phyloP scores from a whole-genome alignment of 2,113 vertebrate species.

The Numida meleagris region DNA sequence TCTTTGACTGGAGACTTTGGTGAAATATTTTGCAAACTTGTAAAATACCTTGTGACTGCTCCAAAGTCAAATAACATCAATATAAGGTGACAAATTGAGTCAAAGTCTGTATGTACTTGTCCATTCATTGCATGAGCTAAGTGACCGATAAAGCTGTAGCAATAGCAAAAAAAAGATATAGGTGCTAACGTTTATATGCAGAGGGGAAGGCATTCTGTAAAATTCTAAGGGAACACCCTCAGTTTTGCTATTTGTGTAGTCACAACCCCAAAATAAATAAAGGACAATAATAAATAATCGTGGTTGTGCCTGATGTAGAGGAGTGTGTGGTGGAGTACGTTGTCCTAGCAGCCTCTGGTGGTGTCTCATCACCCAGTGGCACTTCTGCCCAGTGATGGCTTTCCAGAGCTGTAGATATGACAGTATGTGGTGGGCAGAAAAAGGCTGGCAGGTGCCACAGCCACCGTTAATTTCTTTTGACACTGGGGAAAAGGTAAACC shows the following conservation, averaged over 20 bases:
- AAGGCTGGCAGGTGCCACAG: not conserved
- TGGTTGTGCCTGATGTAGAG: not conserved
- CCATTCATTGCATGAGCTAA: not conserved
- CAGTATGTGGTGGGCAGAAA: not conserved
- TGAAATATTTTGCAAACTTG: not conserved
- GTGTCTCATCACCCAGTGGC: not conserved
- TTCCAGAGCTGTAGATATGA: not conserved
- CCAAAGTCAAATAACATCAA: not conserved
- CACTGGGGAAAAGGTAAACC: not conserved
- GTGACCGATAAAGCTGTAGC: not conserved
- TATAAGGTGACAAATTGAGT: not conserved
- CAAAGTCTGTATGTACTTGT: not conserved
- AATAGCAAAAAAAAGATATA: not conserved
- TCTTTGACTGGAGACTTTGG: not conserved
- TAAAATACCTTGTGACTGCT: not conserved
- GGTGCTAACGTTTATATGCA: not conserved
- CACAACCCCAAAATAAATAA: not conserved
- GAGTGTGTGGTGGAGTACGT: fast-evolving
- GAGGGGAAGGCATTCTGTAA: not conserved
- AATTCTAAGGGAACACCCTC: not conserved
- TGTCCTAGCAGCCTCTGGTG: not conserved
- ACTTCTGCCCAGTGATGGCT: not conserved
- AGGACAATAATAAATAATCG: not conserved
- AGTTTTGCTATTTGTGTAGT: not conserved
- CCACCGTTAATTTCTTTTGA: not conserved